phyloP scores from a whole-genome alignment of 2,888 invertebrate genomes.

The Pomacea canaliculata region DNA sequence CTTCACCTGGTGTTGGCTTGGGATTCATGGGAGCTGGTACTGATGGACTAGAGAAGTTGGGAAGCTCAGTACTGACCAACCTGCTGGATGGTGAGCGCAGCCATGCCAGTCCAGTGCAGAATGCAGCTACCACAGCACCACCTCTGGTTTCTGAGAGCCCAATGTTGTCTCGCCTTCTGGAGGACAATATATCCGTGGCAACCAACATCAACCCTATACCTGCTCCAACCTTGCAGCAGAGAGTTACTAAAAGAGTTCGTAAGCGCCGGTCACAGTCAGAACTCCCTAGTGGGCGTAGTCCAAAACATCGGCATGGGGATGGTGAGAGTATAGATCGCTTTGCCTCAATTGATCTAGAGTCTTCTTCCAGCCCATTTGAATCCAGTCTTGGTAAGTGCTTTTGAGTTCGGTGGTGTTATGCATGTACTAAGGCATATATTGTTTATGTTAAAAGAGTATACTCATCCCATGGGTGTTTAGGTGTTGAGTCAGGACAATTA shows the following conservation, averaged over 20 bases:
- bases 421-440: too few relatives aligned
- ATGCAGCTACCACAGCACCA: not conserved
- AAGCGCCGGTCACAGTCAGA: constrained; percentile 61
- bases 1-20: constrained; percentile 23
- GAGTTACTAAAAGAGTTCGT: constrained; percentile 39
- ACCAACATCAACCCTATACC: constrained; percentile 32
- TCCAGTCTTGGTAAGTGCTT: constrained; percentile 20
- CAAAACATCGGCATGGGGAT: constrained; percentile 62
- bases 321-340: constrained; percentile 43
- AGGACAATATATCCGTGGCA: constrained; percentile 48
- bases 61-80: constrained; percentile 63
- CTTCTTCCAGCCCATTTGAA: constrained; percentile 34
- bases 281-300: constrained; percentile 60
- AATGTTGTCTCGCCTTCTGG: constrained; percentile 63
- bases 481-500: too few relatives aligned
- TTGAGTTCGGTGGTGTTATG: too few relatives aligned
- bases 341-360: constrained; percentile 36
- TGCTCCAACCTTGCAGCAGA: constrained; percentile 15
- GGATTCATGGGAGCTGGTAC: constrained; percentile 4
- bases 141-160: constrained; percentile 48
- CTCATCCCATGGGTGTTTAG: too few relatives aligned
- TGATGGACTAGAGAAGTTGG: constrained; percentile 39
- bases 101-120: constrained; percentile 28
- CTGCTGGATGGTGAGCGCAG: constrained; percentile 60
- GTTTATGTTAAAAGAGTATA: too few relatives aligned